Base-by-base conservation (phyloP, 2,888 invertebrate genomes). In the Tipula lateralis region DNA sequence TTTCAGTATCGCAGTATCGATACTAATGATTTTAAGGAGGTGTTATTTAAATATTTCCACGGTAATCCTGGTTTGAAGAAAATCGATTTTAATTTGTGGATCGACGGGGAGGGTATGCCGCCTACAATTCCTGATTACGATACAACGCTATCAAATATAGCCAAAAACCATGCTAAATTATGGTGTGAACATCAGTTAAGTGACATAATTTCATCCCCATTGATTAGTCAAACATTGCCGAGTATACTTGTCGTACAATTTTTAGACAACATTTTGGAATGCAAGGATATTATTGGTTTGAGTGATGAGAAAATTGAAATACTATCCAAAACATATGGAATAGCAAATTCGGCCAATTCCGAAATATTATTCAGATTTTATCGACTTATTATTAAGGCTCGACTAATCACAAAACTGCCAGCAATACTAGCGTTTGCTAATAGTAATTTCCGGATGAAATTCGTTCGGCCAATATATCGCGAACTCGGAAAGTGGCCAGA, bases 371-470 rank as follows among this genome's bases (percentile, higher is more conserved):
- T 91, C 89, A 93, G 95, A 84, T 96, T 97, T 94, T 89, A 96
- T 83, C 92, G 96, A 85, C 89, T 97, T 85, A 93, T 95, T 86
- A 91, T 97, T n/a, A 94, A 93, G 88, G 94, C 94, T 12, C 92
- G 92, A 85, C 94, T 96, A 92, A 90, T 92, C 30, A 91, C 92
- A 0, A 93, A 93, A 87, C 90, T 98, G 39, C 90, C 92, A 0
- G 91, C 92, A 16, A 94, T 94, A 0, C 91, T 98, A 85, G 89
- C 93, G 24, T 97, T 98, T 91, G 93, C 96, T 7, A 96, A 95
- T 87, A 92, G 93, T 19, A 94, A 96, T 88, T 98, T 98, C 36
- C 93, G 98, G 85, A 96, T 98, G 96, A 98, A 98, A 89, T 98
- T 94, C 90, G 94, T 96, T 1, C 92, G 96, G 34, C 97, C 98